Conservation (phyloP, 2,113 vertebrate species). For the Penelope pileata region DNA sequence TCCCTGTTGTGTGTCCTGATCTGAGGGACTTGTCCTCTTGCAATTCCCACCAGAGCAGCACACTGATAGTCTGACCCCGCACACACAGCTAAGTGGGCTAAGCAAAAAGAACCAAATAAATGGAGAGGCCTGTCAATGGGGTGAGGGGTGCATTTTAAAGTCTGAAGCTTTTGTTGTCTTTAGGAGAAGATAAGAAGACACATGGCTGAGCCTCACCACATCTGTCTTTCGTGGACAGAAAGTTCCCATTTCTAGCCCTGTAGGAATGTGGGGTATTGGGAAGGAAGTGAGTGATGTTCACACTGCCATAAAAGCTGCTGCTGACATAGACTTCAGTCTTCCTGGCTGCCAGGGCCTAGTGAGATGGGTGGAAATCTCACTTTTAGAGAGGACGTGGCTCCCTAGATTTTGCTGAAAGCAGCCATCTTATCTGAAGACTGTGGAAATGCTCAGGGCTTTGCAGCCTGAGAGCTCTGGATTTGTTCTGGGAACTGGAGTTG, state of each 20-base stretch:
- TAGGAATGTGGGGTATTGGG: not conserved
- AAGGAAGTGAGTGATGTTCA: not conserved
- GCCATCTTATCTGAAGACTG: accelerated
- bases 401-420: not conserved
- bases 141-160: not conserved
- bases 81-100: not conserved
- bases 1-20: not conserved
- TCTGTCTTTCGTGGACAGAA: not conserved
- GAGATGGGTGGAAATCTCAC: not conserved
- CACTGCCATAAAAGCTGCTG: not conserved
- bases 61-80: not conserved
- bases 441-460: not conserved
- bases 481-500: too few species aligned
- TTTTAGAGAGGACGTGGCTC: not conserved
- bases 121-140: not conserved
- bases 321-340: not conserved
- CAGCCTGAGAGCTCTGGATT: not conserved
- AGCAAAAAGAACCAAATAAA: not conserved
- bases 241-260: not conserved
- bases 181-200: not conserved
- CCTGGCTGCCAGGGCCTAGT: not conserved
- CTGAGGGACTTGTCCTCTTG: not conserved
- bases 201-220: not conserved
- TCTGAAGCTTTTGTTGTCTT: not conserved
- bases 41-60: not conserved